Evolutionary conservation across 2,888 invertebrate genomes (phyloP).

Genomic region (Lasioglossum lativentre): DNA sequence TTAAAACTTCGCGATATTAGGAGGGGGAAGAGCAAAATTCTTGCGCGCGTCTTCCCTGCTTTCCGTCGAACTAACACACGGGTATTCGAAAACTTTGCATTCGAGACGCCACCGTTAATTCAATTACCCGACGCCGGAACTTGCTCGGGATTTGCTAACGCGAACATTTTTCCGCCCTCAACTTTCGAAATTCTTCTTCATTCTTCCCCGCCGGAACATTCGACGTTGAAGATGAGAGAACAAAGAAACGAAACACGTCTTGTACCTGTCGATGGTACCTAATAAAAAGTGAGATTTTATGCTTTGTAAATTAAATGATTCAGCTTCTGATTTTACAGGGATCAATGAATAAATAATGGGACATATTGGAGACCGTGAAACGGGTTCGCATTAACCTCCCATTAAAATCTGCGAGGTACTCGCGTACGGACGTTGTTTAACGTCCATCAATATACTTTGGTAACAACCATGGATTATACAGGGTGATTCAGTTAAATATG

Average conservation of each 20-base stretch:
- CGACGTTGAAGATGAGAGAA: neutral
- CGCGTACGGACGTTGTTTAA: neutral
- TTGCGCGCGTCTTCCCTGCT: slow-evolving; percentile 7
- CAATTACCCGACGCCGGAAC: neutral
- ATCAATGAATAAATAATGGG: neutral
- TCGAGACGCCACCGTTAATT: neutral
- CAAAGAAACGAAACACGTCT: too few species aligned
- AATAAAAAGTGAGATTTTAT: neutral
- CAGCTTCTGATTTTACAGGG: neutral
- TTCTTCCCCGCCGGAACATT: neutral
- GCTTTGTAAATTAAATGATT: neutral
- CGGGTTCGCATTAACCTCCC: too few species aligned
- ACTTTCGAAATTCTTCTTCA: neutral
- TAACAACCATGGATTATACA: too few species aligned
- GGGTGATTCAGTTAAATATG: too few species aligned
- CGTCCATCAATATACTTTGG: neutral
- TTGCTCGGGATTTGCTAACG: neutral
- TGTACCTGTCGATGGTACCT: too few species aligned
- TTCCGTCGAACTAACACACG: neutral
- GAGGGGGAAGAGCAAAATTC: slow-evolving; percentile 24
- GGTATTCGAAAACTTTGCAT: slow-evolving; percentile 10
- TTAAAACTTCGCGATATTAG: slow-evolving; percentile 45
- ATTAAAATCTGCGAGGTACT: neutral
- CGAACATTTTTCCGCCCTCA: neutral
- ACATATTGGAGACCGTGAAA: too few species aligned